Evolutionary conservation across 2,113 vertebrate genomes (phyloP).

Genomic region (Apodemus sylvaticus): DNA sequence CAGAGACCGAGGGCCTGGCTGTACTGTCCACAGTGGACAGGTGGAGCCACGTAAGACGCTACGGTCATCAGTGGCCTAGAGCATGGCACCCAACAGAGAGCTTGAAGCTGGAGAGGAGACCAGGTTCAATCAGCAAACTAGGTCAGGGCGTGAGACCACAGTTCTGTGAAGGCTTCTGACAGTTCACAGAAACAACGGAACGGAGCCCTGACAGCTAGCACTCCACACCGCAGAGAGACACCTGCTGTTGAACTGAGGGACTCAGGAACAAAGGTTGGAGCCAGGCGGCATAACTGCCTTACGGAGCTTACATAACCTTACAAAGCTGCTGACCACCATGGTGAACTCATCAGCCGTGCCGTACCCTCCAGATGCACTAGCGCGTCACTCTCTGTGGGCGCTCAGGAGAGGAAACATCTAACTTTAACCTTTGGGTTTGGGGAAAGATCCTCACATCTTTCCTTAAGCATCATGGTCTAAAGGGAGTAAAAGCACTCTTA

Average conservation of each 20-base stretch:
- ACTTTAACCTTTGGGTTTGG: background rate
- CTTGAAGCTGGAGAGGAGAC: background rate
- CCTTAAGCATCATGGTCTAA: background rate
- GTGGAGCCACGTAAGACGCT: background rate
- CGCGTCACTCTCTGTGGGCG: background rate
- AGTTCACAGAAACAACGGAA: background rate
- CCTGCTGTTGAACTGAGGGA: background rate
- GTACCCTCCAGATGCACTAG: too few relatives aligned
- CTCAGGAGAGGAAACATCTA: background rate
- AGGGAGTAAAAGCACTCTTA: background rate
- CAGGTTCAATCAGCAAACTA: background rate
- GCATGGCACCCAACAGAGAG: background rate
- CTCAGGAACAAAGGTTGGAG: background rate
- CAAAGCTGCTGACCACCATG: background rate
- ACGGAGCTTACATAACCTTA: too few relatives aligned
- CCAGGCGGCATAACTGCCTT: background rate
- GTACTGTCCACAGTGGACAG: background rate
- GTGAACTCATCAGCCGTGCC: background rate
- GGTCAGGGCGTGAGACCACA: background rate
- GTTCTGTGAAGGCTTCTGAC: background rate
- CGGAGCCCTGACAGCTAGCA: background rate
- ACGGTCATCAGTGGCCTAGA: rapidly evolving
- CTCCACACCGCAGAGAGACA: background rate
- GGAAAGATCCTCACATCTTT: background rate
- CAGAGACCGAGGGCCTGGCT: background rate